Evolutionary conservation across 2,888 invertebrate species (phyloP).

Genomic region (Drosophila neutralis): DNA sequence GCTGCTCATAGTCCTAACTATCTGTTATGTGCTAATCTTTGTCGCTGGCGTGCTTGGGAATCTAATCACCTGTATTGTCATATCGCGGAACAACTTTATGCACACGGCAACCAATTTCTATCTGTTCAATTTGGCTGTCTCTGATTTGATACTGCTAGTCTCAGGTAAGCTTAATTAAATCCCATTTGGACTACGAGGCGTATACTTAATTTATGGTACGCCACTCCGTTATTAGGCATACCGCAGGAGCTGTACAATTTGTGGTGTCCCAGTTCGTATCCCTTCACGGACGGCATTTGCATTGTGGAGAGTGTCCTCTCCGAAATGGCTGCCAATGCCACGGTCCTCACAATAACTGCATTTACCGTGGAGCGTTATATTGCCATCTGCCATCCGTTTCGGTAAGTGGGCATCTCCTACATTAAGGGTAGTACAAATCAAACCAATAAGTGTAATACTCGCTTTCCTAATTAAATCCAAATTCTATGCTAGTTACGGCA

Average conservation of each 20-base stretch:
- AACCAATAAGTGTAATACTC: neutral
- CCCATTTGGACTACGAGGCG: constrained; percentile 13
- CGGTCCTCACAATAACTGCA: constrained; percentile 93
- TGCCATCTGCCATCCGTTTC: constrained; percentile 93
- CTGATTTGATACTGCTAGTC: constrained; percentile 91
- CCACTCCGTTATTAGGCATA: constrained; percentile 86
- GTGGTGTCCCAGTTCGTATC: constrained; percentile 90
- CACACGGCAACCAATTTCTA: constrained; percentile 93
- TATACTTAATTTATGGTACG: constrained; percentile 40
- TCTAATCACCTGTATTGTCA: constrained; percentile 93
- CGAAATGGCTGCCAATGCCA: constrained; percentile 94
- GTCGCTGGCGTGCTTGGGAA: constrained; percentile 93
- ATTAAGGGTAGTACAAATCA: neutral
- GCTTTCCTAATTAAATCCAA: constrained; percentile 6
- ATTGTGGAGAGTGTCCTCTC: constrained; percentile 91
- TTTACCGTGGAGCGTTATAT: constrained; percentile 95
- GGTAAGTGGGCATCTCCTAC: constrained; percentile 72
- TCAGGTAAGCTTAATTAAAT: constrained; percentile 87
- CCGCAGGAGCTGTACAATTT: constrained; percentile 92
- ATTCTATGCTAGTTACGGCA: neutral
- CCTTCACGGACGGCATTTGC: constrained; percentile 92
- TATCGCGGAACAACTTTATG: constrained; percentile 92
- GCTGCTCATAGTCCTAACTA: constrained; percentile 86
- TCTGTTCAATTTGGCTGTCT: constrained; percentile 93
- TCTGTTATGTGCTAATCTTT: constrained; percentile 87